Conservation (phyloP, 2,797 vertebrate species). For the Sebastes umbrosus region DNA sequence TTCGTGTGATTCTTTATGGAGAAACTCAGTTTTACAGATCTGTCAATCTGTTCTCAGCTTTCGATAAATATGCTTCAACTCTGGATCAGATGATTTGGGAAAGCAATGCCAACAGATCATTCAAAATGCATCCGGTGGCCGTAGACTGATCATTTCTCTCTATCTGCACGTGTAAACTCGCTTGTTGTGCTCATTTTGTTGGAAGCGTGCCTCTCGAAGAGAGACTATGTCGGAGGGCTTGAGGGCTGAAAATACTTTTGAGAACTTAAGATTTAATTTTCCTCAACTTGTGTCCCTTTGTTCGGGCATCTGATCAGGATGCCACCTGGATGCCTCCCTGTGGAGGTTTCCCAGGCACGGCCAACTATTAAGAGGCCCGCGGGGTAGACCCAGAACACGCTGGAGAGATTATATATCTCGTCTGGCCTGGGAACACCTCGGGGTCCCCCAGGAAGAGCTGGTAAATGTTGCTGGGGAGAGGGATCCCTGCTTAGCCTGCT, state of each 20-base stretch:
- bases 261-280: neutral
- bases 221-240: neutral
- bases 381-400: too few species aligned
- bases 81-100: neutral
- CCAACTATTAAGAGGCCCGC: too few species aligned
- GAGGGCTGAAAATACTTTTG: neutral
- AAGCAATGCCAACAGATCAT: neutral
- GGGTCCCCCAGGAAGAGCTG: too few species aligned
- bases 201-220: neutral
- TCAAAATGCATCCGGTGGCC: neutral
- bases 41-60: neutral
- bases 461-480: too few species aligned
- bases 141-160: neutral
- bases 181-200: neutral
- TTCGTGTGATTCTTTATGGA: too few species aligned
- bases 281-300: neutral
- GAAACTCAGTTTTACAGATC: too few species aligned
- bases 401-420: too few species aligned
- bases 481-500: too few species aligned
- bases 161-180: neutral
- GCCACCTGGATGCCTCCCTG: too few species aligned
- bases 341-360: too few species aligned
- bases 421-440: too few species aligned
- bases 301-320: too few species aligned
- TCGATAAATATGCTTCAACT: neutral